A percentile compares a stretch with the other conserved stretches of the same genome.
Conservation (phyloP, 2,888 invertebrate species). For the Pyrrhosoma nymphula region DNA sequence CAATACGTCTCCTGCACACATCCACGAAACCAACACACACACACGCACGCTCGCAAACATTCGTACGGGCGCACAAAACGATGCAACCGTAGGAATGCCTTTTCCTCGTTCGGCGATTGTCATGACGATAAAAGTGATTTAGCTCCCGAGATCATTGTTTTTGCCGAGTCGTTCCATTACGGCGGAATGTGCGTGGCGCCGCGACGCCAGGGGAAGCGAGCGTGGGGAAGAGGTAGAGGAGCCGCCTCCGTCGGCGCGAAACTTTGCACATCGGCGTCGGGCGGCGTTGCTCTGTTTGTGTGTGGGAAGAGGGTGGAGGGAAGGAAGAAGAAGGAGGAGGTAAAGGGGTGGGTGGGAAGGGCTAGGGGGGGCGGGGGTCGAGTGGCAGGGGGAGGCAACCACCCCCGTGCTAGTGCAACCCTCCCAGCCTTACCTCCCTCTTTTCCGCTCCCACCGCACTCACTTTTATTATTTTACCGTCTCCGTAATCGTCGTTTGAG, state of each 20-base stretch:
- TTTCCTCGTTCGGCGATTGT: conserved; percentile 26
- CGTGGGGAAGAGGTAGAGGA: neutral
- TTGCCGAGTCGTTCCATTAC: conserved; percentile 50
- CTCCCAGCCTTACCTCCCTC: neutral
- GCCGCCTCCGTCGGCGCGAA: conserved; percentile 11
- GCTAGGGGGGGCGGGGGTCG: neutral
- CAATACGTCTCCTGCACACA: neutral
- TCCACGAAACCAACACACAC: neutral
- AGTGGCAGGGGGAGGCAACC: neutral
- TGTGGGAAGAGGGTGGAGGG: neutral
- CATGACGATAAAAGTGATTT: conserved; percentile 52
- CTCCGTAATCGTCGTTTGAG: conserved; percentile 59
- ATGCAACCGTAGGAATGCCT: conserved; percentile 25
- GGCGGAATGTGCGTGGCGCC: conserved; percentile 50
- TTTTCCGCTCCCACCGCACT: neutral
- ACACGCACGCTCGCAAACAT: neutral
- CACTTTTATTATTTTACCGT: conserved; percentile 63
- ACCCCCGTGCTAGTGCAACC: neutral
- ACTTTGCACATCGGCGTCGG: conserved; percentile 58
- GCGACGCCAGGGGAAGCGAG: neutral
- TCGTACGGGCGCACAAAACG: neutral
- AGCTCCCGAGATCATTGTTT: neutral
- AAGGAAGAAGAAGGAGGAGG: neutral
- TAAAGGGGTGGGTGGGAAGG: neutral
- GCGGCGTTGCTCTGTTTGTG: neutral